Conservation (phyloP, 2,888 invertebrate species). For the Bellardia pandia region DNA sequence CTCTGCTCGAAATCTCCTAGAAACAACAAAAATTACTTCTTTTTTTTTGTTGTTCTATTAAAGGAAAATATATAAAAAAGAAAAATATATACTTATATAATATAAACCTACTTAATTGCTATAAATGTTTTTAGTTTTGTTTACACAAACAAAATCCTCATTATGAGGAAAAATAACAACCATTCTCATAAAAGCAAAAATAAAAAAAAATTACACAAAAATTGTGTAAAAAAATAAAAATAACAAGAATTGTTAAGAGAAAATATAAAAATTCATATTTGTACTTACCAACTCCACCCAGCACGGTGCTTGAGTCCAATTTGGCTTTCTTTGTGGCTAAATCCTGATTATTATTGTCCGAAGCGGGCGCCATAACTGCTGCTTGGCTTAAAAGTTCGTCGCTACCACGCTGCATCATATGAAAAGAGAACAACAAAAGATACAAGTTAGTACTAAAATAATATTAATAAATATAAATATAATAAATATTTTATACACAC, state of each 20-base stretch:
- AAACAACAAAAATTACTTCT: constrained; percentile 30
- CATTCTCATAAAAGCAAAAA: constrained; percentile 16
- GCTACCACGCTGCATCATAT: constrained; percentile 93
- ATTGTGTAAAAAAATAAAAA: background rate
- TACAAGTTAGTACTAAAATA: constrained; percentile 75
- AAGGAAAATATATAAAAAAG: constrained; percentile 28
- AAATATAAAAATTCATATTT: background rate
- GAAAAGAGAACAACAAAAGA: constrained; percentile 60
- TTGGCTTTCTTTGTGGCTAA: constrained; percentile 97
- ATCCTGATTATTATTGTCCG: constrained; percentile 97
- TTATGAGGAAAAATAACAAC: constrained; percentile 15
- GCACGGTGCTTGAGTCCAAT: constrained; percentile 84
- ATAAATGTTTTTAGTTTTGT: constrained; percentile 55
- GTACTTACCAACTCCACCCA: constrained; percentile 84
- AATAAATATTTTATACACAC: constrained; percentile 81
- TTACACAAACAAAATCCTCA: constrained; percentile 46
- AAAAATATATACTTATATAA: constrained; percentile 26
- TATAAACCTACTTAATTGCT: constrained; percentile 67
- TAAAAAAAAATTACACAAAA: constrained; percentile 18
- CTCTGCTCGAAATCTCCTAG: constrained; percentile 36
- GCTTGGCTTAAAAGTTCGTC: constrained; percentile 98
- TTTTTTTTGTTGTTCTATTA: constrained; percentile 1
- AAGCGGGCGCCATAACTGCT: constrained; percentile 96
- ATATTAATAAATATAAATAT: constrained; percentile 79
- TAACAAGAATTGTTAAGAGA: background rate